These are phyloP conservation scores for Frieseomelitta varia DNA, from an alignment of 1,140 invertebrate genomes.

Conservation along the genomic window DNA sequence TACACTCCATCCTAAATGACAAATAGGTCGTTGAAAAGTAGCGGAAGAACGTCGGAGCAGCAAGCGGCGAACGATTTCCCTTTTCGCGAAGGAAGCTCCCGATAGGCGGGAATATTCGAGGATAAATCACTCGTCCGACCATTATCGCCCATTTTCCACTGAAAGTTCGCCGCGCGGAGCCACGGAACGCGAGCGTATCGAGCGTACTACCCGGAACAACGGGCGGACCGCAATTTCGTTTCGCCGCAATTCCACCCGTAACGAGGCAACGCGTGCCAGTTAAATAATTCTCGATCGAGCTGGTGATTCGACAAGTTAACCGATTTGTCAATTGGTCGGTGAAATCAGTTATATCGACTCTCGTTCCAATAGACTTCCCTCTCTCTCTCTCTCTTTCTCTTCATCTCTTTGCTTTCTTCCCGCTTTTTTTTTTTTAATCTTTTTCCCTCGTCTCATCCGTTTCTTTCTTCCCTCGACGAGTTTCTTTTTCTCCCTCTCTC, in stretches of 20 bases:
- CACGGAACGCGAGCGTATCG: slow-evolving; percentile 8
- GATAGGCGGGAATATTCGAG: background rate
- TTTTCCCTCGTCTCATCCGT: no score
- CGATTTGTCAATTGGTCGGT: background rate
- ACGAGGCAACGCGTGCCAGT: slow-evolving; percentile 1
- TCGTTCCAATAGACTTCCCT: background rate
- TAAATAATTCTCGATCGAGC: slow-evolving; percentile 19
- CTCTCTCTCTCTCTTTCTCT: background rate
- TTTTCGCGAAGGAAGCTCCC: background rate
- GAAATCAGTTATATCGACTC: background rate
- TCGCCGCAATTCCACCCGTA: slow-evolving; percentile 4
- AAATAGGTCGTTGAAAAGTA: background rate
- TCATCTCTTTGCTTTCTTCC: background rate
- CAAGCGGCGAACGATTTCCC: background rate
- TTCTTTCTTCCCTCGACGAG: no score
- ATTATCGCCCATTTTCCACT: background rate
- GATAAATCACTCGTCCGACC: slow-evolving; percentile 4
- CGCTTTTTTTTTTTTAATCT: background rate
- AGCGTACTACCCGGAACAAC: slow-evolving; percentile 3
- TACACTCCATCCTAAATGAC: background rate
- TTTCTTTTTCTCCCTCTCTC: background rate
- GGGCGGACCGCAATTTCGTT: slow-evolving; percentile 26
- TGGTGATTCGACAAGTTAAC: background rate
- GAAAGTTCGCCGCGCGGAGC: background rate
- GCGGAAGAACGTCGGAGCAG: background rate